Conservation (phyloP, 2,888 invertebrate species). For the Latrodectus hesperus region DNA sequence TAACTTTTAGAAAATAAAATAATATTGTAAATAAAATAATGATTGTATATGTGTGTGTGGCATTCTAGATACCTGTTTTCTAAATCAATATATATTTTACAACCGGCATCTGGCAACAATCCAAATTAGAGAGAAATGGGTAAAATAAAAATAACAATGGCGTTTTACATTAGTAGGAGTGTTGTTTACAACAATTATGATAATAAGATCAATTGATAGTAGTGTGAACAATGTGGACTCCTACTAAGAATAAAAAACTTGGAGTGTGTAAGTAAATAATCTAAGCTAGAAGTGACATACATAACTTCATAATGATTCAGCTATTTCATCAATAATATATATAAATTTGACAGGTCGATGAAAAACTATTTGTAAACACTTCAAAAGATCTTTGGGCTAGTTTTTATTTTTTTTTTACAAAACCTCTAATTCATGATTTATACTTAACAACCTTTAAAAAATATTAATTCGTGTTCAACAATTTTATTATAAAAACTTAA, state of each 20-base stretch:
- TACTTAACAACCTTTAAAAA: too few relatives aligned
- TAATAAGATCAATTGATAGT: slow-evolving; percentile 16
- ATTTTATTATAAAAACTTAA: too few relatives aligned
- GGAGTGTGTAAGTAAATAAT: slow-evolving; percentile 73
- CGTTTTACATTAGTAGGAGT: slow-evolving; percentile 45
- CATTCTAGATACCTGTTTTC: too few relatives aligned
- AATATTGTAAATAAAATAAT: too few relatives aligned
- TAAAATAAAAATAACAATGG: slow-evolving; percentile 55
- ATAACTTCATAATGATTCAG: not conserved
- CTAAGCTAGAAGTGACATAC: not conserved
- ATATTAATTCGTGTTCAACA: too few relatives aligned
- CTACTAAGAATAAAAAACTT: slow-evolving; percentile 73
- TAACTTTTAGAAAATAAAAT: too few relatives aligned
- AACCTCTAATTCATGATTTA: too few relatives aligned
- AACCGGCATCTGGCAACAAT: not conserved
- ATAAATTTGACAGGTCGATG: too few relatives aligned
- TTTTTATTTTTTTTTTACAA: too few relatives aligned
- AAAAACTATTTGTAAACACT: too few relatives aligned
- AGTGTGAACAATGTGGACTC: slow-evolving; percentile 72
- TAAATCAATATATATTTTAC: not conserved
- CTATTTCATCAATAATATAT: not conserved
- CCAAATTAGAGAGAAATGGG: not conserved
- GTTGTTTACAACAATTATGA: slow-evolving; percentile 56
- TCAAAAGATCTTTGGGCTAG: too few relatives aligned
- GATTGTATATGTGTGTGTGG: too few relatives aligned